Evolutionary conservation across 2,888 invertebrate genomes (phyloP), one percentile per base, ranked within the genome.

Genomic region (Drosophila colorata): DNA sequence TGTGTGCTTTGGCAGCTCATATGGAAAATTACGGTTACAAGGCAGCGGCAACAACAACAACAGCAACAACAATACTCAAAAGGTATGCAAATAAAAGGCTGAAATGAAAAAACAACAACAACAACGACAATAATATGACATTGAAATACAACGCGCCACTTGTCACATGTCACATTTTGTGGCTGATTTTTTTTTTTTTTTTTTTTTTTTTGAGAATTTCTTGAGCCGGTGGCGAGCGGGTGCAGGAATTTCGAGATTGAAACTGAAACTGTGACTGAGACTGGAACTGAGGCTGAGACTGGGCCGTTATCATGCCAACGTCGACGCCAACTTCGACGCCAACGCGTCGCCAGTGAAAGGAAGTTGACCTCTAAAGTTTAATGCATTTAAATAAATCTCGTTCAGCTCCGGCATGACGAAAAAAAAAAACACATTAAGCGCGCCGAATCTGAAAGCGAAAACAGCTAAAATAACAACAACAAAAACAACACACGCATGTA

Each of bases 291-390:
- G 23, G 13, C 18, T 8, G 59, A 28, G 37, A 11, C 52, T 58
- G 71, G 46, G 69, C 88, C 73, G 88, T 86, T 88, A 88, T 82
- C 81, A 67, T 60, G 79, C 46, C 59, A 53, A 47, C 61, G 66
- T 46, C 69, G 64, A 61, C 65, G 79, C 51, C 59, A 53, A 47
- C 61, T 64, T 44, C 69, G 64, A 61, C 65, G 78, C 59, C 80
- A 75, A 79, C 74, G 74, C 87, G 73, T 57, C 71, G 71, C 57
- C 80, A 81, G 90, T 90, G 88, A 89, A 89, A 89, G 88, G 90
- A 90, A 89, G 90, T 90, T 88, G 88, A 89, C 88, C 88, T 90
- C 89, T 88, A 90, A 90, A 90, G 78, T 85, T 90, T 80, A 88
- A 90, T 88, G 86, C 90, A 89, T 89, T 85, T 90, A 86, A 88